Evolutionary conservation across 2,113 vertebrate species (phyloP).

Genomic region (Sterna hirundo): DNA sequence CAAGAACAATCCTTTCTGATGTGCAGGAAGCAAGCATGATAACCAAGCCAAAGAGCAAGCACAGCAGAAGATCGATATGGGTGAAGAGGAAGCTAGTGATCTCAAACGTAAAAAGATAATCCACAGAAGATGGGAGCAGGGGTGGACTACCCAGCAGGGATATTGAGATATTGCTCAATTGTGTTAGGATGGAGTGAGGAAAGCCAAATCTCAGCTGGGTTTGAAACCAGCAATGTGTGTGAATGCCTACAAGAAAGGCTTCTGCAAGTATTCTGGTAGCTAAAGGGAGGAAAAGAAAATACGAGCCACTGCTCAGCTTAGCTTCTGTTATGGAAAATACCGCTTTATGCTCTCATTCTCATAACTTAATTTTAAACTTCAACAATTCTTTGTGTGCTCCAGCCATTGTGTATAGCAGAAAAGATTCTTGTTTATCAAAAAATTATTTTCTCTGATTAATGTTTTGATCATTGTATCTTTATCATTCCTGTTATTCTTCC

Average conservation of each 20-base stretch:
- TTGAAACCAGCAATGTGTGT: neutral
- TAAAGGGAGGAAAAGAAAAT: neutral
- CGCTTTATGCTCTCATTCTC: neutral
- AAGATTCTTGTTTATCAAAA: slow-evolving; percentile 8
- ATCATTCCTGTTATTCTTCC: neutral
- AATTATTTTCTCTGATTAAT: slow-evolving; percentile 5
- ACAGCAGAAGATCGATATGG: neutral
- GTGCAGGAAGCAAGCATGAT: neutral
- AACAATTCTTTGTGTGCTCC: neutral
- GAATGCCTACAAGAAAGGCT: neutral
- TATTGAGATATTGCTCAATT: neutral
- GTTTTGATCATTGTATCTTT: slow-evolving; percentile 3
- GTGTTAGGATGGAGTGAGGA: neutral
- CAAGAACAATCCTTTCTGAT: neutral
- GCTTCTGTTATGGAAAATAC: neutral
- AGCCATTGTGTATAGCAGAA: neutral
- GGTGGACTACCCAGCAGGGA: neutral
- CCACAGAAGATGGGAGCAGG: neutral
- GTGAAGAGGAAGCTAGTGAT: neutral
- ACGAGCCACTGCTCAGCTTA: neutral
- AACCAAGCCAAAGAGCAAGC: neutral
- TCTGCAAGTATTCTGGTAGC: neutral
- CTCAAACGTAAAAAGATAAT: neutral
- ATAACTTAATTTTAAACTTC: neutral
- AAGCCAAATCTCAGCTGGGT: neutral